Base-by-base conservation (phyloP, 2,888 invertebrate species). In the Rotaria magnacalcarata region DNA sequence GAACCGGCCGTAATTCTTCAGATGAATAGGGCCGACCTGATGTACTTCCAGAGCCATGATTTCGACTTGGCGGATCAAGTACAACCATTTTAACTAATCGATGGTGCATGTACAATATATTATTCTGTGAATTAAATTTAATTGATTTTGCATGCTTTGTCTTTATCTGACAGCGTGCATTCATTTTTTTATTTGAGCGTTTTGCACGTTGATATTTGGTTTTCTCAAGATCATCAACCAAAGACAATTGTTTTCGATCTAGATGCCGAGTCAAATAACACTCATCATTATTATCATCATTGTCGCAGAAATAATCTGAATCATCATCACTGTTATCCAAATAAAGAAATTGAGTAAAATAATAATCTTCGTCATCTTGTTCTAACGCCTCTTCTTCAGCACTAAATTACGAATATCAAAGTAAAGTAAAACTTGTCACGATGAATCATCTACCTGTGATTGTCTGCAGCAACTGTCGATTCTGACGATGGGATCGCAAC, bases 101-200 rank as follows among this genome's bases (percentile, higher is more conserved):
- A 80, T 80, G 75, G 47, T 80, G 41, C 21, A 80, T 47, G 24
- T 80, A 80, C 10, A 80, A 47, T 43, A 24, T 41, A 47, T 80
- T 21, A n/a, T 47, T 47, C 10, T 80, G 75, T 24, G 75, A 80
- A 19, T 80, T 80, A n/a, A 14, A 24, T 80, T 43, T 43, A 43
- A 80, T 80, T 24, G 24, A 14, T 80, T 80, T 43, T 21, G 47
- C 75, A 80, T 80, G 3, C 24, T 80, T 80, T 43, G 75, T 80
- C 47, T 80, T 80, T 21, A 80, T 80, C n/a, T 80, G 75, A 24
- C 47, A 14, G 16, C 6, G 41, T 47, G 75, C 75, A 21, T 47
- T 80, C 1, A 80, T 7, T 80, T 80, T 80, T 47, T 80, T 80
- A 80, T 80, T 21, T 24, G 75, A 80, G 21, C 75, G 75, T 80